Percentiles rank a stretch among this genome's conserved stretches.
phyloP scores from a whole-genome alignment of 2,888 invertebrate species.

The Cheilosia scutellata region DNA sequence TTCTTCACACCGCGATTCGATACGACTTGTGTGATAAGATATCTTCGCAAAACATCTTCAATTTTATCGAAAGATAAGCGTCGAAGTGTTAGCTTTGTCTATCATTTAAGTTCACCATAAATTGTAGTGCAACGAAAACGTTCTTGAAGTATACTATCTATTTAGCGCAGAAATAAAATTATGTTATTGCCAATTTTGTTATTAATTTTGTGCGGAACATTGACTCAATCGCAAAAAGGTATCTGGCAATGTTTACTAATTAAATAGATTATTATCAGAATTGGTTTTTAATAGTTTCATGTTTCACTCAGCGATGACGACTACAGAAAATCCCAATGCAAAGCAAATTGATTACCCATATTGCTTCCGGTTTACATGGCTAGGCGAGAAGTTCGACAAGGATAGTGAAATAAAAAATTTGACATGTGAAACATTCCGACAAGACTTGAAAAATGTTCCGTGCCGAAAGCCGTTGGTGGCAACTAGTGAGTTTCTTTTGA shows the following conservation, averaged over 20 bases:
- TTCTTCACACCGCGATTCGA: not conserved
- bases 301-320: constrained; percentile 79
- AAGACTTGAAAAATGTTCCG: constrained; percentile 86
- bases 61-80: constrained; percentile 23
- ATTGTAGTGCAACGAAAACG: not conserved
- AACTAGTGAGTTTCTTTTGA: constrained; percentile 85
- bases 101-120: not conserved
- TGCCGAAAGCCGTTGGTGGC: constrained; percentile 88
- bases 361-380: constrained; percentile 89
- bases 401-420: constrained; percentile 85
- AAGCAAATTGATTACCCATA: constrained; percentile 80
- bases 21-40: constrained; percentile 54
- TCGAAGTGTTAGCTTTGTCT: not conserved
- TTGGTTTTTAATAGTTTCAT: constrained; percentile 63
- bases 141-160: constrained; percentile 7
- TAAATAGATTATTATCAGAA: constrained; percentile 76
- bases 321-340: constrained; percentile 33
- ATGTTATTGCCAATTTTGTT: constrained; percentile 32
- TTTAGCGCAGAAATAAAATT: constrained; percentile 19
- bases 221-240: constrained; percentile 38
- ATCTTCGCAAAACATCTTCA: constrained; percentile 50
- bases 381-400: constrained; percentile 87
- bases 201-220: constrained; percentile 17
- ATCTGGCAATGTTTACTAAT: not conserved
- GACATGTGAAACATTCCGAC: constrained; percentile 86